Conservation (phyloP, 2,113 vertebrate species). For the Craseonycteris thonglongyai region DNA sequence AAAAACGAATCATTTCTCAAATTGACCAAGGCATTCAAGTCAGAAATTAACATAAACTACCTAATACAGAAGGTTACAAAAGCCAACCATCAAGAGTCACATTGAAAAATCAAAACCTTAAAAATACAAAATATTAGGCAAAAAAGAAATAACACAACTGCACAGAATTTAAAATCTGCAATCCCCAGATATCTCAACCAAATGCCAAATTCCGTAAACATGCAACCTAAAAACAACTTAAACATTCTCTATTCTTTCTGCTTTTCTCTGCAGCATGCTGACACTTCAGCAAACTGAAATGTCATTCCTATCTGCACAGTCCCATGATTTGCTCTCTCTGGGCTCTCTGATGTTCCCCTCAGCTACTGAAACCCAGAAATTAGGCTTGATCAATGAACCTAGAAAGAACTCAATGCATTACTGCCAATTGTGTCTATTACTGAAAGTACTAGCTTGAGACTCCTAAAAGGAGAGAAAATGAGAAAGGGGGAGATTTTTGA, state of each 20-base stretch:
- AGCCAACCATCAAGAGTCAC: background rate
- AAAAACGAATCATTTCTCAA: conserved; percentile 19
- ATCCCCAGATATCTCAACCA: background rate
- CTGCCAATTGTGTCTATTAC: background rate
- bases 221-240: background rate
- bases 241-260: background rate
- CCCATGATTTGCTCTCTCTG: background rate
- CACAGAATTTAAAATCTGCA: background rate
- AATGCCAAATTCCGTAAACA: background rate
- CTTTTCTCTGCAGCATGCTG: background rate
- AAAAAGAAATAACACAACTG: background rate
- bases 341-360: background rate
- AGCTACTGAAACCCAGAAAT: background rate
- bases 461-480: background rate
- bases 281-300: background rate
- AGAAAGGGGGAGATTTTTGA: background rate
- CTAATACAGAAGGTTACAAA: background rate
- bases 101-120: background rate
- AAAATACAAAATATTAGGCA: background rate
- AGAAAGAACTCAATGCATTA: background rate
- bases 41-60: background rate
- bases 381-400: conserved; percentile 3
- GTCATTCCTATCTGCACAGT: background rate
- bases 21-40: background rate
- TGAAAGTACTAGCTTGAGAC: background rate